Evolutionary conservation across 2,888 invertebrate genomes (phyloP), one percentile per base, ranked within the genome.

Genomic region (Falcaria lacertinaria): DNA sequence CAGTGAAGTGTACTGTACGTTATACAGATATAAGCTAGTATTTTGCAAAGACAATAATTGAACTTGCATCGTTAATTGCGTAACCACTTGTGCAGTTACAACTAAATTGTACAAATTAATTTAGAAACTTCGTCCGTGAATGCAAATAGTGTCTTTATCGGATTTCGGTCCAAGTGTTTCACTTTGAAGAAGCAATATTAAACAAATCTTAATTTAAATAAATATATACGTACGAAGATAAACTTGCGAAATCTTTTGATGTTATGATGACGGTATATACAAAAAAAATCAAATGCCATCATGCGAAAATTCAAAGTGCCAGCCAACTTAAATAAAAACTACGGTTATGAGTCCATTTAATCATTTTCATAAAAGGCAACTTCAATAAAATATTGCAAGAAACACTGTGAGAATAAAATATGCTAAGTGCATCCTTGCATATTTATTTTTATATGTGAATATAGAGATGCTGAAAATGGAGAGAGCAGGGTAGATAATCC

Each of bases 401-500:
- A n/a, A n/a, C n/a, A n/a, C n/a, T n/a, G n/a, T n/a, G n/a, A n/a
- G n/a, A n/a, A n/a, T n/a, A n/a, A n/a, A n/a, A n/a, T n/a, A n/a
- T n/a, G n/a, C n/a, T n/a, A n/a, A n/a, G n/a, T n/a, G n/a, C n/a
- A n/a, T n/a, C n/a, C n/a, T n/a, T n/a, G n/a, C n/a, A n/a, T n/a
- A n/a, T n/a, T n/a, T n/a, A n/a, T n/a, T 49, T 44, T 44, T 51
- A 64, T 47, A 46, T 42, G 51, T 47, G 50, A 39, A 50, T 41
- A 62, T 54, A 54, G 42, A 64, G 64, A 67, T 60, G 54, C 44
- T 42, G 58, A 45, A 46, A 54, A 45, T 39, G 39, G 52, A 54
- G 45, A 57, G 50, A 60, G 47, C 59, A 44, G 44, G 54, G 47
- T 48, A 56, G 60, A 57, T 69, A 60, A 65, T 67, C 54, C 57